Percentiles rank a stretch among this genome's conserved stretches.
Conservation (phyloP, 2,888 invertebrate genomes). For the Sarcophaga rosellei region DNA sequence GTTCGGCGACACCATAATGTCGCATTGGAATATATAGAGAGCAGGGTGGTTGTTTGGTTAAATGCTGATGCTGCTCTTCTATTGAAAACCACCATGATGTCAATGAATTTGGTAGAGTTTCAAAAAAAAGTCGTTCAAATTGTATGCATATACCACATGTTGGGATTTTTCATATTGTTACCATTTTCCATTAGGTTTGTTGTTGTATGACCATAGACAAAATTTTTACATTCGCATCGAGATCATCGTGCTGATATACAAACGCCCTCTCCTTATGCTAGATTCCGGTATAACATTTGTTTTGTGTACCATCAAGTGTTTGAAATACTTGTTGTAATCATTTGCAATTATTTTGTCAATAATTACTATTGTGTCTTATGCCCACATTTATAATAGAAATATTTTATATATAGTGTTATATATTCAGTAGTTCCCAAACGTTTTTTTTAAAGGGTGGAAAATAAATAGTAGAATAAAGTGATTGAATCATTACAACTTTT, state of each 20-base stretch:
- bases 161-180: conserved; percentile 57
- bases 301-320: conserved; percentile 56
- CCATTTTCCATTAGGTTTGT: conserved; percentile 35
- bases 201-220: conserved; percentile 6
- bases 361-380: conserved; percentile 80
- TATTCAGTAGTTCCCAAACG: conserved; percentile 24
- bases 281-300: conserved; percentile 42
- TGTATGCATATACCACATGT: conserved; percentile 53
- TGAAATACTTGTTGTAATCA: conserved; percentile 70
- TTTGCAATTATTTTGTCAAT: conserved; percentile 80
- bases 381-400: conserved; percentile 54
- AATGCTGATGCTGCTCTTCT: conserved; percentile 51
- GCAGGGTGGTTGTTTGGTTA: conserved; percentile 33
- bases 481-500: too few species aligned
- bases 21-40: conserved; percentile 12
- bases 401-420: neutral
- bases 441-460: neutral
- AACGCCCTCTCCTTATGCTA: conserved; percentile 66
- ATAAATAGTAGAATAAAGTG: too few species aligned
- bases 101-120: conserved; percentile 27
- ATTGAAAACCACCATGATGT: conserved; percentile 37
- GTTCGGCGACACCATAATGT: neutral
- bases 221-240: neutral
- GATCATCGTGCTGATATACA: conserved; percentile 30
- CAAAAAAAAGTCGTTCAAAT: conserved; percentile 53